phyloP scores from a whole-genome alignment of 2,797 vertebrate species.

The Sphenodon punctatus region DNA sequence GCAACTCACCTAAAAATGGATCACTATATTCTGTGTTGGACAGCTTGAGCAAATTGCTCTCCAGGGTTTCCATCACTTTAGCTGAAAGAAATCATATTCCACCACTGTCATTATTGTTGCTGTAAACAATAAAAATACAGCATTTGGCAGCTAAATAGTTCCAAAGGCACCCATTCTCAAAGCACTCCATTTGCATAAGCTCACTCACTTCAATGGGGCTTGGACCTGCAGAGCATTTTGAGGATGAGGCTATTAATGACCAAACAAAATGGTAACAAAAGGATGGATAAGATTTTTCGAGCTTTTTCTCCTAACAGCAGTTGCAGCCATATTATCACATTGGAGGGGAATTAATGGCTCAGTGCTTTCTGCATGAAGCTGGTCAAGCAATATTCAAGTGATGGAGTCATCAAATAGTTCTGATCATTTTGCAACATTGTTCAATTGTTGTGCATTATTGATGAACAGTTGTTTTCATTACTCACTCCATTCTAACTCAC shows the following conservation, averaged over 20 bases:
- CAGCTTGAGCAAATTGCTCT: constrained; percentile 72
- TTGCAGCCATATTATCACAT: too few species aligned
- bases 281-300: background rate
- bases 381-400: too few species aligned
- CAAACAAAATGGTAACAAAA: background rate
- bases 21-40: constrained; percentile 74
- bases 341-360: too few species aligned
- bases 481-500: background rate
- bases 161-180: too few species aligned
- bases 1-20: constrained; percentile 75
- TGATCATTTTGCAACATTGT: background rate
- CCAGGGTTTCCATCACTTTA: constrained; percentile 69
- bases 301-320: background rate
- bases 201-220: too few species aligned
- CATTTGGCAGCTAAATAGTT: background rate
- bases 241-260: too few species aligned
- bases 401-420: too few species aligned
- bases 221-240: too few species aligned
- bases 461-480: background rate
- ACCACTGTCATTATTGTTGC: background rate
- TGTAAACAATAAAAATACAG: background rate
- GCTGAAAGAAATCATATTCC: constrained; percentile 51
- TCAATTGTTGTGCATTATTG: background rate
- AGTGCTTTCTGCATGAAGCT: background rate
- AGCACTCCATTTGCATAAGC: too few species aligned